A percentile compares a stretch with the other conserved stretches of the same genome.
phyloP scores from a whole-genome alignment of 2,888 invertebrate genomes.

The Colletes collaris region DNA sequence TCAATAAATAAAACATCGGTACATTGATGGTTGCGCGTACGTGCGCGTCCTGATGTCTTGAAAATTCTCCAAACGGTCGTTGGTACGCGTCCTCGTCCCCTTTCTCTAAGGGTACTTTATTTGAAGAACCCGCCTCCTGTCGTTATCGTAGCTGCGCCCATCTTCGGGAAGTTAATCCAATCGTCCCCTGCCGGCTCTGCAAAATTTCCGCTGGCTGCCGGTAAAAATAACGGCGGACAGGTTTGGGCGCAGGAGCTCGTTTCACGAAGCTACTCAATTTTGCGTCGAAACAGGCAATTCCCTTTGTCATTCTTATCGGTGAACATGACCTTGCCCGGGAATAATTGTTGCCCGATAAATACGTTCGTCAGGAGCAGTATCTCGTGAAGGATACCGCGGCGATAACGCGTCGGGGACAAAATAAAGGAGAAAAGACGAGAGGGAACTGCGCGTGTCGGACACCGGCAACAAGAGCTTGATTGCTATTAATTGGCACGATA shows the following conservation, averaged over 20 bases:
- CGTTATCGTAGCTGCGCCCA: slow-evolving; percentile 58
- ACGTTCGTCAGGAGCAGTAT: slow-evolving; percentile 26
- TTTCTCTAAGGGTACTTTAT: slow-evolving; percentile 47
- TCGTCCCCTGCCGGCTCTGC: slow-evolving; percentile 53
- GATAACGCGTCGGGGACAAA: neutral
- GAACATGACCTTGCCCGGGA: slow-evolving; percentile 14
- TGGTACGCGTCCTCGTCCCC: neutral
- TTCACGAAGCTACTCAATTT: slow-evolving; percentile 62
- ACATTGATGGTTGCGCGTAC: slow-evolving; percentile 1
- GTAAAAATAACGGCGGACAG: slow-evolving; percentile 38
- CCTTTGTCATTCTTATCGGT: slow-evolving; percentile 56
- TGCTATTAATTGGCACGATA: slow-evolving; percentile 5
- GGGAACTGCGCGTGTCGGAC: no score
- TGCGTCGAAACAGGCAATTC: slow-evolving; percentile 58
- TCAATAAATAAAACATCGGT: neutral
- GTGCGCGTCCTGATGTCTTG: slow-evolving; percentile 7
- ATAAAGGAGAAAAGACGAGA: neutral
- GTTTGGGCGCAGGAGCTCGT: slow-evolving; percentile 39
- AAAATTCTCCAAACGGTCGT: slow-evolving; percentile 43
- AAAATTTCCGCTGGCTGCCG: slow-evolving; percentile 61
- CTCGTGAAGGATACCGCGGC: neutral
- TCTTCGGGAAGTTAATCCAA: slow-evolving; percentile 64
- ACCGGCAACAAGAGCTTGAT: neutral
- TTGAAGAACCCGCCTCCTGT: slow-evolving; percentile 53
- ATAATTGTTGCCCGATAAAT: slow-evolving; percentile 32